A percentile compares a stretch with the other conserved stretches of the same genome.
These are phyloP conservation scores for Panulirus ornatus DNA, from an alignment of 1,140 invertebrate genomes.

Conservation along the genomic window DNA sequence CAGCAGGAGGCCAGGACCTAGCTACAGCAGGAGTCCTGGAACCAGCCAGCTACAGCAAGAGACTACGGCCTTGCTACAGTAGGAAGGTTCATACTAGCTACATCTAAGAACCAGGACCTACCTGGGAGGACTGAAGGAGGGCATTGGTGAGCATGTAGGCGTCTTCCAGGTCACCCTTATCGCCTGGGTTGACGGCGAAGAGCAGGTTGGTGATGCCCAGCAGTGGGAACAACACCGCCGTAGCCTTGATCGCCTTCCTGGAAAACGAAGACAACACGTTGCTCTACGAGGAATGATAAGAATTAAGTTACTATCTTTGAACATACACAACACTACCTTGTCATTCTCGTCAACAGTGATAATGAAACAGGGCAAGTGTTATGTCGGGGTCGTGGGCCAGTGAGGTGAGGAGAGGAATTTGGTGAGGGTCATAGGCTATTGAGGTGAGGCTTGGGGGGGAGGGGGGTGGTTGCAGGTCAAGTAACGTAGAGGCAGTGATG, in stretches of 20 bases:
- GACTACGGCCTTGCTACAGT: not conserved
- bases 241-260: conserved; percentile 51
- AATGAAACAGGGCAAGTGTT: conserved; percentile 10
- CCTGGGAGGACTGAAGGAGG: conserved; percentile 48
- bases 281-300: not conserved
- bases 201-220: conserved; percentile 51
- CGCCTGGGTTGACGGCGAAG: conserved; percentile 43
- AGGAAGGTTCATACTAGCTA: no score
- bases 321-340: no score
- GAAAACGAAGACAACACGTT: not conserved
- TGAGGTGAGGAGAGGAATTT: not conserved
- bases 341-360: not conserved
- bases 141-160: conserved; percentile 54
- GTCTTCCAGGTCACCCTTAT: conserved; percentile 41
- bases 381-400: not conserved
- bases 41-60: not conserved
- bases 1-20: not conserved
- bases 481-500: no score
- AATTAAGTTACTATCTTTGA: no score
- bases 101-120: conserved; percentile 66
- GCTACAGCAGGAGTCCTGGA: not conserved
- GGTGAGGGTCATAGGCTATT: not conserved
- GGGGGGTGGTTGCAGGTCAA: not conserved
- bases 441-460: not conserved
- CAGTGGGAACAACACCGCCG: conserved; percentile 32